Evolutionary conservation across 2,113 vertebrate species (phyloP).

Genomic region (Cyprinodon tularosa): DNA sequence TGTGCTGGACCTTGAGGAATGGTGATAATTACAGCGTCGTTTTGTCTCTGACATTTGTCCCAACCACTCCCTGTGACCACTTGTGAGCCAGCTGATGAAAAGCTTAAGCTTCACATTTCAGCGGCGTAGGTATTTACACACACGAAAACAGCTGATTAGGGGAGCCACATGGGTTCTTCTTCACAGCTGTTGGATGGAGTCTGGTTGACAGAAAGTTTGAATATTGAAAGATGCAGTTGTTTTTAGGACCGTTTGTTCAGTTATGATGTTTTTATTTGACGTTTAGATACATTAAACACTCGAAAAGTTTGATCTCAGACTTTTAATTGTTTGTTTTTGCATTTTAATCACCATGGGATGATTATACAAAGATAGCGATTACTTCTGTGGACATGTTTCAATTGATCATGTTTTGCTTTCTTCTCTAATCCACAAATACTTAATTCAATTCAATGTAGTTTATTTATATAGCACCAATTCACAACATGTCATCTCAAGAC

Average conservation of each 20-base stretch:
- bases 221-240: neutral
- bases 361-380: neutral
- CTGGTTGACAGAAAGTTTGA: neutral
- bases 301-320: neutral
- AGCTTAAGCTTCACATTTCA: conserved; percentile 54
- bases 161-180: conserved; percentile 5
- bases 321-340: neutral
- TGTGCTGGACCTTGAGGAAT: conserved; percentile 26
- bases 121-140: conserved; percentile 35
- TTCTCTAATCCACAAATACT: no score
- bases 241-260: neutral
- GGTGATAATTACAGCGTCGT: conserved; percentile 52
- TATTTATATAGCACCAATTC: no score
- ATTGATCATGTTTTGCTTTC: neutral
- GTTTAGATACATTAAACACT: neutral
- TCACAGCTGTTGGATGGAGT: neutral
- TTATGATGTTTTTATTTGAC: neutral
- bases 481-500: no score
- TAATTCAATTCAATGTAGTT: no score
- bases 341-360: neutral
- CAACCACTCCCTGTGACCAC: conserved; percentile 50
- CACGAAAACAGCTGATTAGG: conserved; percentile 27
- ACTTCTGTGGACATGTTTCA: neutral
- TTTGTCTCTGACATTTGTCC: conserved; percentile 60
- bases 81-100: conserved; percentile 62